Conservation (phyloP, 2,113 vertebrate genomes). For the Dromas ardeola region DNA sequence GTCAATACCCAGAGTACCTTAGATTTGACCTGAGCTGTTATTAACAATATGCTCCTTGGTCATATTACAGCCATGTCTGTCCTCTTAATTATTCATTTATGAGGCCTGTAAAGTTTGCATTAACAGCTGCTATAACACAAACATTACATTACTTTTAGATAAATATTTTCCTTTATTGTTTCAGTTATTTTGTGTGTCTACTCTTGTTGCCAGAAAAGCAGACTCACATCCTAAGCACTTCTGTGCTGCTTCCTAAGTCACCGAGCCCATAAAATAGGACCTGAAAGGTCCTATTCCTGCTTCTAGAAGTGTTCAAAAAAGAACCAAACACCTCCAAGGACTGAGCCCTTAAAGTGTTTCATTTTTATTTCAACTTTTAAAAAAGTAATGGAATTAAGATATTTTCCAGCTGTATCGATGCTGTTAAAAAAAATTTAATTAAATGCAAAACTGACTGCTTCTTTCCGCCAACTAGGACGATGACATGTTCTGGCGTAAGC, state of each 20-base stretch:
- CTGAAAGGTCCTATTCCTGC: neutral
- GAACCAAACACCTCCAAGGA: neutral
- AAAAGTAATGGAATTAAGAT: neutral
- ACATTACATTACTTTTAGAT: neutral
- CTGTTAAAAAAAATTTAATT: neutral
- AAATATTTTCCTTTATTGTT: neutral
- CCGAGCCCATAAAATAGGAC: neutral
- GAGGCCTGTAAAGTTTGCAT: neutral
- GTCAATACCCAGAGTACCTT: neutral
- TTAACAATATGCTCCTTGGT: neutral
- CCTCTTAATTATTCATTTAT: neutral
- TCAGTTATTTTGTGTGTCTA: neutral
- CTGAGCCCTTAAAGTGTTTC: neutral
- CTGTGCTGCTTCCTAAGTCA: neutral
- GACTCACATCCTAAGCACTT: neutral
- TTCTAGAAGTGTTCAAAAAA: neutral
- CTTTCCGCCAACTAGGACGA: neutral
- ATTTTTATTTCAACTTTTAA: neutral
- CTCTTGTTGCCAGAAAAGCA: neutral
- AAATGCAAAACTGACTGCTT: neutral
- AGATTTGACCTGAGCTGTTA: neutral
- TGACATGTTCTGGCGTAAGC: neutral
- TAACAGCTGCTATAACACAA: neutral
- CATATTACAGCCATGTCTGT: neutral
- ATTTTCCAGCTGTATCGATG: neutral